Evolutionary conservation across 1,140 invertebrate species (phyloP), one percentile per base, ranked within the genome.

Genomic region (Manduca sexta): DNA sequence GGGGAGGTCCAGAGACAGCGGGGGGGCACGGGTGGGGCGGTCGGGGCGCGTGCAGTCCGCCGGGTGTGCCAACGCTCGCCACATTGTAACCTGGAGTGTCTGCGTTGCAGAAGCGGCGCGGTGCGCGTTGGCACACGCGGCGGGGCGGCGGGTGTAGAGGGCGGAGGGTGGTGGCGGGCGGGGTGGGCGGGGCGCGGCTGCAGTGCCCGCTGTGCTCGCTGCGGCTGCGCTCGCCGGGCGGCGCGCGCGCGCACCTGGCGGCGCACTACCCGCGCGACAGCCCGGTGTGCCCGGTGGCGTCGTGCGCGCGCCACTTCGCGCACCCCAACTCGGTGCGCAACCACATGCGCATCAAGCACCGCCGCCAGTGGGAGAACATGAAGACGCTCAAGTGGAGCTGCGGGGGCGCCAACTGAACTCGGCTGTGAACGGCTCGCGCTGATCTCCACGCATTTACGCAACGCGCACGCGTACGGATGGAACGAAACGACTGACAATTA

Each of bases 301-400:
- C 89, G 40, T 95, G 93, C 73, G 89, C 90, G 30, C 89, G 92
- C 55, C 89, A 88, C 48, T 94, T 94, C 78, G 89, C 91, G 31
- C 93, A 95, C 82, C 93, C 93, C 4, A 95, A 94, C 79, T 93
- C 92, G 31, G 93, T 94, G 26, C 88, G 93, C 53, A 95, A 94
- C 78, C 93, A 94, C 77, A 94, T 94, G 93, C 87, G 93, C 52
- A 89, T 92, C 52, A 94, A 94, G 79, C 93, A 94, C 79, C 88
- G 91, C 1, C 79, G 89, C 50, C 91, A 93, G 66, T 94, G 93
- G 93, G 90, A 92, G 60, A 89, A 91, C 66, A 94, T 94, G 89
- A 94, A 94, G 81, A 91, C 91, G 30, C 89, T 94, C 50, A 92
- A 93, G 60, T 94, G 93, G 88, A 92, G 91, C 56, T 88, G 88